These are phyloP conservation scores for Danio tinwini DNA, from an alignment of 2,797 vertebrate species.

Conservation along the genomic window DNA sequence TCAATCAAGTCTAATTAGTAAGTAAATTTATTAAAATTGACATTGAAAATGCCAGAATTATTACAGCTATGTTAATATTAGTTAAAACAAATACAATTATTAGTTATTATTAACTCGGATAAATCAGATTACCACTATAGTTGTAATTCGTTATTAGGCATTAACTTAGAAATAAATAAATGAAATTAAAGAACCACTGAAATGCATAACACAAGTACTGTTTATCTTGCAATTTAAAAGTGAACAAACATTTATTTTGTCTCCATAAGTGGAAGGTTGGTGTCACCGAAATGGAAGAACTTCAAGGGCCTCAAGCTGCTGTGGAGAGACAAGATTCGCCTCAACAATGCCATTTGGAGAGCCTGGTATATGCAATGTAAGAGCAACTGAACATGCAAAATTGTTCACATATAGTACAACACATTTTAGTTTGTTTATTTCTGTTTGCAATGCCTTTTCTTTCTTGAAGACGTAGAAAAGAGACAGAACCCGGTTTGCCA, in stretches of 20 bases:
- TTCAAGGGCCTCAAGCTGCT: slow-evolving; percentile 97
- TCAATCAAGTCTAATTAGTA: too few relatives aligned
- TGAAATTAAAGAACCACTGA: too few relatives aligned
- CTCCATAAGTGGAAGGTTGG: slow-evolving; percentile 87
- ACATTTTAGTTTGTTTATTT: background rate
- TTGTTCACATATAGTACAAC: background rate
- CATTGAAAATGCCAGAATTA: too few relatives aligned
- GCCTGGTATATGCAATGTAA: slow-evolving; percentile 99
- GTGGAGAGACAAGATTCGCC: slow-evolving; percentile 98
- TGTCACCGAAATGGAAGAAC: slow-evolving; percentile 99
- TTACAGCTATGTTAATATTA: too few relatives aligned
- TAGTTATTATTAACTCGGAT: too few relatives aligned
- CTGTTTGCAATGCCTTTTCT: slow-evolving; percentile 17
- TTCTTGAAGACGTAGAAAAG: slow-evolving; percentile 89
- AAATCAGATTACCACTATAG: too few relatives aligned
- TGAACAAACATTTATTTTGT: slow-evolving; percentile 8
- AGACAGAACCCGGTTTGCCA: slow-evolving; percentile 95
- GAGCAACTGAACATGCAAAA: slow-evolving; percentile 48
- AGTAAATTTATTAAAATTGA: too few relatives aligned
- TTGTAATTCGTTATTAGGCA: too few relatives aligned
- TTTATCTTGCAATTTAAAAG: background rate
- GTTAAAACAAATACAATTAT: too few relatives aligned
- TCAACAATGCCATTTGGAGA: slow-evolving; percentile 99
- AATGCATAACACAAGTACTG: too few relatives aligned
- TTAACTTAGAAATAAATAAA: too few relatives aligned